phyloP scores from a whole-genome alignment of 1,140 invertebrate genomes.

The Teleogryllus occipitalis region DNA sequence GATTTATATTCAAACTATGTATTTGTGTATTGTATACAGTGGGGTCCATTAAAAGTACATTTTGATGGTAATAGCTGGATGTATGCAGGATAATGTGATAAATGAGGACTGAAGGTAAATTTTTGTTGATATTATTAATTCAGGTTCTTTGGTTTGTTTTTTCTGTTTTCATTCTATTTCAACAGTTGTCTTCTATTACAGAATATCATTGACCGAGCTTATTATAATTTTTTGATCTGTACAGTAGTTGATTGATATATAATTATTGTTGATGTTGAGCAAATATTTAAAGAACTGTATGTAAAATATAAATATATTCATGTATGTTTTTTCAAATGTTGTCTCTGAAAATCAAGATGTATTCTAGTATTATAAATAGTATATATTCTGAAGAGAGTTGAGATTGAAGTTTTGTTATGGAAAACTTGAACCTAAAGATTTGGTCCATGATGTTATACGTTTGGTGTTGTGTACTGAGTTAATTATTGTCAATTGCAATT shows the following conservation, averaged over 20 bases:
- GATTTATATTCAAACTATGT: no score
- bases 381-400: neutral
- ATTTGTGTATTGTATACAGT: no score
- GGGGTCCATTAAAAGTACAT: no score
- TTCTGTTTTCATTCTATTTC: neutral
- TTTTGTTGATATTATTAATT: neutral
- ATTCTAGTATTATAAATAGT: neutral
- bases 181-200: neutral
- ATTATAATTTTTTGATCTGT: neutral
- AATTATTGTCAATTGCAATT: no score
- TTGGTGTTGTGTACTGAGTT: no score
- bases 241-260: neutral
- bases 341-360: neutral
- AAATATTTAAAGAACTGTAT: neutral
- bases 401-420: neutral
- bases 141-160: neutral
- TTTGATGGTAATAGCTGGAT: no score
- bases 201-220: neutral
- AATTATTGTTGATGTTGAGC: neutral
- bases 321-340: neutral
- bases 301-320: neutral
- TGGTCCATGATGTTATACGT: no score
- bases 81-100: neutral
- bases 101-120: neutral
- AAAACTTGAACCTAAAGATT: neutral